Evolutionary conservation across 2,888 invertebrate species (phyloP).

Genomic region (Xestia sexstrigata): DNA sequence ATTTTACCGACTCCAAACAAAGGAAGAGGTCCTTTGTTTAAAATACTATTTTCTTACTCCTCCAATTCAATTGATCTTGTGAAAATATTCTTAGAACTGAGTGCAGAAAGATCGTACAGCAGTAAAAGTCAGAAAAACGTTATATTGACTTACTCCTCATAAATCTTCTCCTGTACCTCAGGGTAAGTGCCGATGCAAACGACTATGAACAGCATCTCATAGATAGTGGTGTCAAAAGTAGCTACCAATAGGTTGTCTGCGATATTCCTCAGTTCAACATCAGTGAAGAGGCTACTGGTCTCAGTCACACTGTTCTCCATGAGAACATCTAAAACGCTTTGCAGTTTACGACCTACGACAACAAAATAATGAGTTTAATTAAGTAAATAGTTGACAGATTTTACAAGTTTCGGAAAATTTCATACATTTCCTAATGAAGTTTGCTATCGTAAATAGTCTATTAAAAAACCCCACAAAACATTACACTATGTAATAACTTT

Average conservation of each 20-base stretch:
- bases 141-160: constrained; percentile 56
- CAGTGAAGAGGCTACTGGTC: constrained; percentile 41
- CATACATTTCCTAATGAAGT: background rate
- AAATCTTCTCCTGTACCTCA: constrained; percentile 59
- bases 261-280: constrained; percentile 50
- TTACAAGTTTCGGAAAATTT: background rate
- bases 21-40: background rate
- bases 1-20: background rate
- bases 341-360: constrained; percentile 21
- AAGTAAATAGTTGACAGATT: background rate
- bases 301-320: constrained; percentile 50
- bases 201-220: constrained; percentile 51
- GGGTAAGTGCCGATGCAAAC: constrained; percentile 60
- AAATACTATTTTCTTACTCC: background rate
- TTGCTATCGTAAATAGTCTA: background rate
- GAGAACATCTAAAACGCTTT: constrained; percentile 52
- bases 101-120: background rate
- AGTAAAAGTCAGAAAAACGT: background rate
- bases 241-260: constrained; percentile 60
- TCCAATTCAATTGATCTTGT: background rate
- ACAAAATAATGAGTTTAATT: background rate
- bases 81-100: background rate
- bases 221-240: constrained; percentile 59
- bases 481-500: background rate
- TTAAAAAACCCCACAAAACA: background rate